Evolutionary conservation across 2,113 vertebrate genomes (phyloP).

Genomic region (Ophthalmolycus amberensis): DNA sequence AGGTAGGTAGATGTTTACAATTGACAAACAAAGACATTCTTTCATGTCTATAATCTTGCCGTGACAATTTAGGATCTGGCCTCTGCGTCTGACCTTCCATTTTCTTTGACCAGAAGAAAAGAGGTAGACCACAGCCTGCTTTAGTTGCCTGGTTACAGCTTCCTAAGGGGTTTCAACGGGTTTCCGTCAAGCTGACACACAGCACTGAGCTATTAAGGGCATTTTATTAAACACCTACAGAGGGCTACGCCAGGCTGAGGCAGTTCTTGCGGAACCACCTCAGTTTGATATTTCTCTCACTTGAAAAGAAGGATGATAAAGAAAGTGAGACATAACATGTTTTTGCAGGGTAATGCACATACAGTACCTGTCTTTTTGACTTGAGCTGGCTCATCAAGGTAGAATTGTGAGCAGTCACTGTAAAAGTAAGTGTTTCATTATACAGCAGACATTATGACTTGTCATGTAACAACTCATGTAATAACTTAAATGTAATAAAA

Average conservation of each 20-base stretch:
- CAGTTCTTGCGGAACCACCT: constrained; percentile 8
- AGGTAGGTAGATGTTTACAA: background rate
- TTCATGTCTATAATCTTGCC: background rate
- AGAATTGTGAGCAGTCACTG: background rate
- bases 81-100: constrained; percentile 48
- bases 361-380: background rate
- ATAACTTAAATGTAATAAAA: background rate
- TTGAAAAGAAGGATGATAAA: background rate
- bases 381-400: background rate
- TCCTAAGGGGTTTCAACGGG: constrained; percentile 52
- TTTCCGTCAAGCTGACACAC: constrained; percentile 53
- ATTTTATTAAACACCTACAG: constrained; percentile 56
- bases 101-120: constrained; percentile 45
- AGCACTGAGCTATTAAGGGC: constrained; percentile 47
- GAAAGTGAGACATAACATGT: background rate
- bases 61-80: constrained; percentile 36
- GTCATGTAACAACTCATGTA: background rate
- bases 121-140: constrained; percentile 20
- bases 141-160: constrained; percentile 72
- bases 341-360: background rate
- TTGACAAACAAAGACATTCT: background rate
- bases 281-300: background rate
- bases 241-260: background rate
- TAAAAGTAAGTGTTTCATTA: background rate
- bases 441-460: background rate